A percentile compares a stretch with the other conserved stretches of the same genome.
These are phyloP conservation scores for Ceryle rudis DNA, from an alignment of 2,797 vertebrate species.

Conservation along the genomic window DNA sequence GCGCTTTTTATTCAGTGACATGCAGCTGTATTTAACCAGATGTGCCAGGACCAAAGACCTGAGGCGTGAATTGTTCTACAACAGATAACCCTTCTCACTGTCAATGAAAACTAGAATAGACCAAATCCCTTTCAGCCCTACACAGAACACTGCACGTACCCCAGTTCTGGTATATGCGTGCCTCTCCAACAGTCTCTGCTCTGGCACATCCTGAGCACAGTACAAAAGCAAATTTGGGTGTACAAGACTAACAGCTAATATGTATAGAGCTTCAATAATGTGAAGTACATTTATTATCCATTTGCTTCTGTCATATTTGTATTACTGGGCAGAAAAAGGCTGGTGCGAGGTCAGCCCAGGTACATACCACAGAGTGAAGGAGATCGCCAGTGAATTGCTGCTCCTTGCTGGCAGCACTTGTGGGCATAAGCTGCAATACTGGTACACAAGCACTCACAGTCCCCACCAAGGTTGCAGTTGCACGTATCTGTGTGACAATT, in stretches of 20 bases:
- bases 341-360: rapidly evolving
- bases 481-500: slow-evolving; percentile 98
- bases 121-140: not conserved
- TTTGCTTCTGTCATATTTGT: not conserved
- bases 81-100: not conserved
- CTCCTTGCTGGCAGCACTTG: slow-evolving; percentile 96
- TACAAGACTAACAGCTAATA: not conserved
- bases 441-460: slow-evolving; percentile 96
- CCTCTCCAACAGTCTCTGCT: not conserved
- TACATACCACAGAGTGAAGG: slow-evolving; percentile 92
- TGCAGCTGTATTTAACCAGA: not conserved
- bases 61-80: not conserved
- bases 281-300: not conserved
- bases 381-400: slow-evolving; percentile 90
- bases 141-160: no score
- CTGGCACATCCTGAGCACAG: not conserved
- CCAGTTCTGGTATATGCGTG: not conserved
- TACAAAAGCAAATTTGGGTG: not conserved
- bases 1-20: not conserved
- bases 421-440: slow-evolving; percentile 95
- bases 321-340: not conserved
- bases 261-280: not conserved
- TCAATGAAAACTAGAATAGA: not conserved
- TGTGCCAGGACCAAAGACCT: not conserved
- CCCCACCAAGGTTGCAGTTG: slow-evolving; percentile 96